Conservation (phyloP, 2,888 invertebrate species). For the Ypsolopha scabrella region DNA sequence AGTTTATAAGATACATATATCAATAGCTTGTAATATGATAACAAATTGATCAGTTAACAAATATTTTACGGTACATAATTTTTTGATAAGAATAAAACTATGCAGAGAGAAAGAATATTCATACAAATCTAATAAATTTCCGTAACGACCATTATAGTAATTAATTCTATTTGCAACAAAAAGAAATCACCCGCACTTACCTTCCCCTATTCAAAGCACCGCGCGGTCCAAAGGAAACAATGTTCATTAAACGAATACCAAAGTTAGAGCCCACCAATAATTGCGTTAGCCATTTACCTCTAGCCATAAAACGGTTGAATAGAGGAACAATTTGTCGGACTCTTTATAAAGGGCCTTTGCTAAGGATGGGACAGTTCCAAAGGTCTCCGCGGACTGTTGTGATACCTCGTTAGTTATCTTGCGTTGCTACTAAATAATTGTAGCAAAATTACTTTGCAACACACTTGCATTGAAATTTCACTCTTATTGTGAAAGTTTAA, state of each 20-base stretch:
- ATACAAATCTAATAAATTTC: too few species aligned
- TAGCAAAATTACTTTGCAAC: constrained; percentile 29
- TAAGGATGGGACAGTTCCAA: constrained; percentile 51
- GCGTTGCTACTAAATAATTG: constrained; percentile 56
- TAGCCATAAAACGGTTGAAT: constrained; percentile 47
- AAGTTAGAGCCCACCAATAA: constrained; percentile 40
- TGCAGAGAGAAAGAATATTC: too few species aligned
- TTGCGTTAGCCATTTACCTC: constrained; percentile 40
- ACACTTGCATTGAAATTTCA: background rate
- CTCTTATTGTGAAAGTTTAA: background rate
- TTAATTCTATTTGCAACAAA: too few species aligned
- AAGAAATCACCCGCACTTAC: too few species aligned
- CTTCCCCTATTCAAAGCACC: constrained; percentile 11
- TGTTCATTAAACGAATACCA: constrained; percentile 66
- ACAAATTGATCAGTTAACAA: too few species aligned
- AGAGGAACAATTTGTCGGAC: constrained; percentile 58
- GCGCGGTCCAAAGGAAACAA: constrained; percentile 45
- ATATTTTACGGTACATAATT: too few species aligned
- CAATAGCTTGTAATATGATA: too few species aligned
- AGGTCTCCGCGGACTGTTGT: constrained; percentile 42
- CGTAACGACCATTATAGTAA: too few species aligned
- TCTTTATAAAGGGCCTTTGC: constrained; percentile 36
- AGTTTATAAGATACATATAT: too few species aligned
- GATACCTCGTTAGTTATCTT: constrained; percentile 63
- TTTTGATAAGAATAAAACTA: too few species aligned